These are phyloP conservation scores for Aquatica leii DNA, from an alignment of 2,888 invertebrate genomes.

Conservation along the genomic window DNA sequence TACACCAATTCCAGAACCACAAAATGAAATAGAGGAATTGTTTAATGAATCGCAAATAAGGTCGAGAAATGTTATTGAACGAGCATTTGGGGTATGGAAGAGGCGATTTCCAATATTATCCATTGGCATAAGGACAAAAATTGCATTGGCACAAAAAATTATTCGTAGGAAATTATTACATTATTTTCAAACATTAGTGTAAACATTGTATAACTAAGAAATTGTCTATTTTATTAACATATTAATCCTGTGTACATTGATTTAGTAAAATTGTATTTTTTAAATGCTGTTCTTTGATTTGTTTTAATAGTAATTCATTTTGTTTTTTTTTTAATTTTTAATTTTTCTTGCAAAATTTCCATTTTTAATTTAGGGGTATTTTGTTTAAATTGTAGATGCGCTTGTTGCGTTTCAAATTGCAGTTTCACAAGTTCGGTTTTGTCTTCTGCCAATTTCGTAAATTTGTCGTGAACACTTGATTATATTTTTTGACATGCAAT, in stretches of 20 bases:
- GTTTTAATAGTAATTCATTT: conserved; percentile 1
- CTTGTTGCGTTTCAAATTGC: background rate
- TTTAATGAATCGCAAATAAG: background rate
- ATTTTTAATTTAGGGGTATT: background rate
- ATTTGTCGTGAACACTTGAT: too few relatives aligned
- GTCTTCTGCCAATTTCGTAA: too few relatives aligned
- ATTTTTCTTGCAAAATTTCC: too few relatives aligned
- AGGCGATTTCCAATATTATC: conserved; percentile 6
- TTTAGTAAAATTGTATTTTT: conserved; percentile 1
- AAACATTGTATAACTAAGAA: too few relatives aligned
- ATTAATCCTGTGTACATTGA: background rate
- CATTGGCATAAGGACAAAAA: background rate
- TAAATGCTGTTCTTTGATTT: background rate
- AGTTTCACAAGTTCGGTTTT: too few relatives aligned
- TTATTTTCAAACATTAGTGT: conserved; percentile 1
- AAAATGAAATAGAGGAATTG: background rate
- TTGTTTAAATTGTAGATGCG: background rate
- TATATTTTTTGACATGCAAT: too few relatives aligned
- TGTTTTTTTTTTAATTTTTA: conserved; percentile 1
- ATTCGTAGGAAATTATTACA: conserved; percentile 2
- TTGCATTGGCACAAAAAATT: background rate
- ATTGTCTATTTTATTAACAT: too few relatives aligned
- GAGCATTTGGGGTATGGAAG: conserved; percentile 8
- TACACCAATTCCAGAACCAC: conserved; percentile 1
- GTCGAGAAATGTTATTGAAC: conserved; percentile 3